Evolutionary conservation across 2,888 invertebrate species (phyloP).

Genomic region (Mycogona germanica): DNA sequence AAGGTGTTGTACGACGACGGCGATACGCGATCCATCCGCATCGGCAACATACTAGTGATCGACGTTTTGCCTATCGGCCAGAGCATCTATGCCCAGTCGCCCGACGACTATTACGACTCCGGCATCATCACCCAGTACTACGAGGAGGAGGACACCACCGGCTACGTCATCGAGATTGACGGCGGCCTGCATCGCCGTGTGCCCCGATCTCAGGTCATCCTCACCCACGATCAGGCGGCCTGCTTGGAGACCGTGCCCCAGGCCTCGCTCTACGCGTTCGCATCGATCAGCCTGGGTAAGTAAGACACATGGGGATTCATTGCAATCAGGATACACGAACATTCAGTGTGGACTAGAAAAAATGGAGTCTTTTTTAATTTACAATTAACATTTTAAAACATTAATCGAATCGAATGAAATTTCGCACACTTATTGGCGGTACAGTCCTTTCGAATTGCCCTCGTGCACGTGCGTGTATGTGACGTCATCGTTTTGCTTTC

Average conservation of each 20-base stretch:
- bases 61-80: conserved; percentile 9
- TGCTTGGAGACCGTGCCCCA: conserved; percentile 4
- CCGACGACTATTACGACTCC: conserved; percentile 6
- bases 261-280: neutral
- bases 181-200: neutral
- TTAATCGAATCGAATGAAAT: too few species aligned
- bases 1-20: conserved; percentile 8
- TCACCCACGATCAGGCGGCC: conserved; percentile 9
- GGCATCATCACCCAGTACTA: neutral
- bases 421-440: too few species aligned
- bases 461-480: too few species aligned
- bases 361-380: too few species aligned
- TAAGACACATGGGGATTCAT: neutral
- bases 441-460: too few species aligned
- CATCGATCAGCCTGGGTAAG: conserved; percentile 7
- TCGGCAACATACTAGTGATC: neutral
- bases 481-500: too few species aligned
- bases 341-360: too few species aligned
- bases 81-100: conserved; percentile 8
- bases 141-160: neutral
- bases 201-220: neutral
- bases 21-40: conserved; percentile 7
- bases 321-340: too few species aligned
- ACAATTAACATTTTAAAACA: too few species aligned
- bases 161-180: conserved; percentile 5